phyloP scores from a whole-genome alignment of 2,113 vertebrate genomes.

The Baryphthengus martii region DNA sequence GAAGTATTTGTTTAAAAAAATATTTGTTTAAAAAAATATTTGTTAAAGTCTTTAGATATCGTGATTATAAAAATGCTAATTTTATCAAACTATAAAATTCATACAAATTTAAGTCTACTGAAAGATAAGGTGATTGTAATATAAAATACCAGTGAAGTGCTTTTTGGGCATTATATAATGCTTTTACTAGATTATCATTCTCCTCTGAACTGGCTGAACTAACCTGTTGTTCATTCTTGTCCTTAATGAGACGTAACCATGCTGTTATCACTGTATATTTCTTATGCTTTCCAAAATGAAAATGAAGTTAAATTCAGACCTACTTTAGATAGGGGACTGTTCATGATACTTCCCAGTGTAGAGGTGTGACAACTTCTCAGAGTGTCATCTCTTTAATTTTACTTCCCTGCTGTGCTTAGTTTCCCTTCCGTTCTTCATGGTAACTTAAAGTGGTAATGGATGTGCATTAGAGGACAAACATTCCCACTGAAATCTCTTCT shows the following conservation, averaged over 20 bases:
- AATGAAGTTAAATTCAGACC: background rate
- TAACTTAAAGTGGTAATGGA: background rate
- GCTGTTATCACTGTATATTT: accelerated
- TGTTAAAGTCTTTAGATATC: background rate
- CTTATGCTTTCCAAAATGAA: background rate
- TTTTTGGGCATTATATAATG: background rate
- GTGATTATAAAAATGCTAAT: background rate
- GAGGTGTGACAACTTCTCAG: background rate
- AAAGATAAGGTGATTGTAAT: background rate
- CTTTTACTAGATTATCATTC: background rate
- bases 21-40: background rate
- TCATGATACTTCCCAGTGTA: background rate
- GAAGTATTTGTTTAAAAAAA: background rate
- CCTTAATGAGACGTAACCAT: background rate
- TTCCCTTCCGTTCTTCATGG: background rate
- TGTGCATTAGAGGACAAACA: background rate
- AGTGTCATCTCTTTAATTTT: background rate
- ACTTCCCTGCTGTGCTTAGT: background rate
- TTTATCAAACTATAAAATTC: background rate
- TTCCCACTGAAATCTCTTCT: background rate
- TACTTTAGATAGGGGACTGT: background rate
- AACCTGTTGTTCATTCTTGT: background rate
- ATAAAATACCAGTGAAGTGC: background rate
- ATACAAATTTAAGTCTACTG: background rate
- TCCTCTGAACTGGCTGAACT: background rate